Conservation (phyloP, 2,797 vertebrate genomes). For the Balearica regulorum region DNA sequence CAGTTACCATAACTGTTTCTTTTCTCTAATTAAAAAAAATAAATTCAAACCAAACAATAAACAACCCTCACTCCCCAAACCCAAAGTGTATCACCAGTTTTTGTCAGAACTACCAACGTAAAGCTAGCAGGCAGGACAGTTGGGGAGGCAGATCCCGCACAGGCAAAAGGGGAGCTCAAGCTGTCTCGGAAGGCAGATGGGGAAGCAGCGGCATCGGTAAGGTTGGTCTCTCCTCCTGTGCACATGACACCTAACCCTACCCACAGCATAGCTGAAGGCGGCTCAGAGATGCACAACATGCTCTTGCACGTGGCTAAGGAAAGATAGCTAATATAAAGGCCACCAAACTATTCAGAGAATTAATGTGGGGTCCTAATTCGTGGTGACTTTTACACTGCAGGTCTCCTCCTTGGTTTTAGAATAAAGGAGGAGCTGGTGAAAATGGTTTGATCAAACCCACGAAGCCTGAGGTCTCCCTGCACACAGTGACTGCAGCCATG, state of each 20-base stretch:
- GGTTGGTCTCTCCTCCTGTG: background rate
- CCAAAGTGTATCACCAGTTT: background rate
- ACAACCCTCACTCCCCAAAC: background rate
- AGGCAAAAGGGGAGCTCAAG: background rate
- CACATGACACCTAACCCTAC: background rate
- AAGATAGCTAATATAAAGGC: background rate
- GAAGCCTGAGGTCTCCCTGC: background rate
- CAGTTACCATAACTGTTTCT: background rate
- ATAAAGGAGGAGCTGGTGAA: background rate
- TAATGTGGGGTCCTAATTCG: background rate
- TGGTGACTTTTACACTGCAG: background rate
- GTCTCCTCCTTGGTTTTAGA: background rate
- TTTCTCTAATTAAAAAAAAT: background rate
- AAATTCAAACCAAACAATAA: background rate
- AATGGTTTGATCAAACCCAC: rapidly evolving
- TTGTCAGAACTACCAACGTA: rapidly evolving
- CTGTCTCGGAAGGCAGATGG: background rate
- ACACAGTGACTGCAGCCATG: background rate
- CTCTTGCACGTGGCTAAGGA: background rate
- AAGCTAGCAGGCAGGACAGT: background rate
- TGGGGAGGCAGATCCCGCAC: background rate
- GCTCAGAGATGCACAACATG: background rate
- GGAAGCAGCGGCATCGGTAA: background rate
- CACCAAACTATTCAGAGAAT: background rate
- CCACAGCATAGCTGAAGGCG: background rate